phyloP scores from a whole-genome alignment of 2,113 vertebrate genomes.

The Donacobius atricapilla region DNA sequence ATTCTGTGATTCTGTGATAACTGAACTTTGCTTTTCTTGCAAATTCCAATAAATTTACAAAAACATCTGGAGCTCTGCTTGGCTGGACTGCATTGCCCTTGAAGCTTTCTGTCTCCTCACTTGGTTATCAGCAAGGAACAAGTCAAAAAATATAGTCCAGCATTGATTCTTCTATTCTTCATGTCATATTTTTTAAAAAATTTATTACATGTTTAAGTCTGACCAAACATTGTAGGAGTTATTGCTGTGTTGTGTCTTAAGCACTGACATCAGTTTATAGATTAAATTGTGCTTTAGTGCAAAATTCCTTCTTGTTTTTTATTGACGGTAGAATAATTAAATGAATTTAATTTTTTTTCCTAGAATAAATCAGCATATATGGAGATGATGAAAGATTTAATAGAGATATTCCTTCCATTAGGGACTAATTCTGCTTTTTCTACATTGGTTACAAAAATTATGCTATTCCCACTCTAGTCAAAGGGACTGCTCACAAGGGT shows the following conservation, averaged over 20 bases:
- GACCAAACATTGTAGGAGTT: not conserved
- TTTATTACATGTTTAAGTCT: not conserved
- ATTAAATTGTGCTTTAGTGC: not conserved
- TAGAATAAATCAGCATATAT: not conserved
- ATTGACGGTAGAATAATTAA: slow-evolving; percentile 10
- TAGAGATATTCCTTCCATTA: slow-evolving; percentile 11
- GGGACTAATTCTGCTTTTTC: slow-evolving; percentile 8
- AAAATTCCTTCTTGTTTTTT: slow-evolving; percentile 9
- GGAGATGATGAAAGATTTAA: slow-evolving; percentile 35
- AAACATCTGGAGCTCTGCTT: not conserved
- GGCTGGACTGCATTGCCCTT: not conserved
- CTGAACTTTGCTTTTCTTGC: not conserved
- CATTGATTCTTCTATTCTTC: not conserved
- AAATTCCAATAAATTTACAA: not conserved
- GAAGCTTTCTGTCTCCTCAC: not conserved
- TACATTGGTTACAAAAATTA: not conserved
- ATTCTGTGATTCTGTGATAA: not conserved
- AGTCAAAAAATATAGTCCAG: not conserved
- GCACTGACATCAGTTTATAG: not conserved
- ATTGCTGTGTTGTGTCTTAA: not conserved
- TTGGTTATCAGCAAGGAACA: not conserved
- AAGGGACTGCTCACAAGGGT: not conserved
- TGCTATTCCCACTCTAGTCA: not conserved
- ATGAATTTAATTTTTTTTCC: slow-evolving; percentile 43
- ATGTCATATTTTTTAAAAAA: not conserved